Evolutionary conservation across 2,888 invertebrate genomes (phyloP), one percentile per base, ranked within the genome.

Genomic region (Ceratothoa steindachneri): DNA sequence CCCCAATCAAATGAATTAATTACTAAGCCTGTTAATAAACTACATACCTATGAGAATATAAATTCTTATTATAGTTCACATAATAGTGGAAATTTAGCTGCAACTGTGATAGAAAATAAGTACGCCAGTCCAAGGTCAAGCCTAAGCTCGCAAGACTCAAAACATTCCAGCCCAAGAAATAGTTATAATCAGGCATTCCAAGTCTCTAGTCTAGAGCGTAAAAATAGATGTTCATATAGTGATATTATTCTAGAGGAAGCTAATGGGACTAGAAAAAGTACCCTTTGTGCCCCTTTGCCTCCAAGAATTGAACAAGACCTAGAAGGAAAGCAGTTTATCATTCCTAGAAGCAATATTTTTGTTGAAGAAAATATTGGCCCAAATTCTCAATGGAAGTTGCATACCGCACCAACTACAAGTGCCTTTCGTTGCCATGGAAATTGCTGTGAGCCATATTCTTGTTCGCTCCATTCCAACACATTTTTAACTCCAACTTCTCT

Each of bases 91-190:
- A 74, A 75, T 60, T 67, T 74, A 69, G 79, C 76, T 28, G 76
- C 76, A 31, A 76, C 75, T 7, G 72, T 79, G 41, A 79, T 79
- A 41, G 79, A 79, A 72, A 79, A 79, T 60, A 79, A 79, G 65
- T 76, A 76, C 64, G 79, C 76, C 72, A 85, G 85, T 78, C 84
- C 85, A 24, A 83, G 85, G 79, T 85, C 85, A 71, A 86, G 85
- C 81, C 82, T 84, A 52, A 83, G 84, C 73, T 85, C 85, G 24
- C 83, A 84, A 74, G 86, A 86, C 81, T 86, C 86, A 0, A 85
- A 85, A 81, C 85, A 85, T 83, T 85, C 86, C 81, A 85, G 86
- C 80, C 86, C 86, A 1, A 82, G 85, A 78, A 82, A 83, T 64
- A 85, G 85, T 80, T 81, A 84, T 74, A 83, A 83, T 24, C 79